phyloP scores from a whole-genome alignment of 2,888 invertebrate genomes.

The Dicyrtoma fusca region DNA sequence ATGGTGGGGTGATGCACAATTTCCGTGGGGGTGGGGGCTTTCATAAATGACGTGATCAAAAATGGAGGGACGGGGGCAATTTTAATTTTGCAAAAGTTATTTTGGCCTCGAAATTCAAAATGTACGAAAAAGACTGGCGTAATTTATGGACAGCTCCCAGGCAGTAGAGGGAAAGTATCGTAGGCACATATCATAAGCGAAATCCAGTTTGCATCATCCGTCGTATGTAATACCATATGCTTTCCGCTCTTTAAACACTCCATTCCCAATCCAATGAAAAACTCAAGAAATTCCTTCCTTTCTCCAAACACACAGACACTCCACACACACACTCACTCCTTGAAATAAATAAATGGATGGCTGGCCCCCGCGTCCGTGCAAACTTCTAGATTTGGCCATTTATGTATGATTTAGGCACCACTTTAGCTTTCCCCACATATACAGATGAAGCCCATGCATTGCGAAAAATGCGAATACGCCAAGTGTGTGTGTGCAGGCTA shows the following conservation, averaged over 20 bases:
- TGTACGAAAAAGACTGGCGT: slow-evolving; percentile 1
- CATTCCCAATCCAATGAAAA: background rate
- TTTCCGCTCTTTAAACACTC: background rate
- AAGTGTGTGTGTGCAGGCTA: no score
- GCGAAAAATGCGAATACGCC: no score
- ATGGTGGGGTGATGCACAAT: no score
- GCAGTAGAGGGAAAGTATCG: no score
- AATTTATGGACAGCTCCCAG: no score
- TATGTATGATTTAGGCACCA: slow-evolving; percentile 26
- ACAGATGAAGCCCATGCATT: no score
- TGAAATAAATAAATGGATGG: slow-evolving; percentile 30
- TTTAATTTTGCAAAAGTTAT: no score
- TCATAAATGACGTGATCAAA: no score
- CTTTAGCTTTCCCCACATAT: slow-evolving; percentile 15
- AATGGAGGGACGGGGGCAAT: no score
- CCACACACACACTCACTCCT: background rate
- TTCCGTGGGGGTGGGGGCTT: no score
- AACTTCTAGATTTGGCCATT: slow-evolving; percentile 38
- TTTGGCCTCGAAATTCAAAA: no score
- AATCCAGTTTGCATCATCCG: slow-evolving; percentile 9
- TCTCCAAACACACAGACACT: background rate
- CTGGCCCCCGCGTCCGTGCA: slow-evolving; percentile 30
- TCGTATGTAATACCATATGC: slow-evolving; percentile 6
- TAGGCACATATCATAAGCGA: no score
- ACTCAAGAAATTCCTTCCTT: background rate